These are phyloP conservation scores for Ormyrus thymus DNA, from an alignment of 2,888 invertebrate genomes.

Conservation along the genomic window DNA sequence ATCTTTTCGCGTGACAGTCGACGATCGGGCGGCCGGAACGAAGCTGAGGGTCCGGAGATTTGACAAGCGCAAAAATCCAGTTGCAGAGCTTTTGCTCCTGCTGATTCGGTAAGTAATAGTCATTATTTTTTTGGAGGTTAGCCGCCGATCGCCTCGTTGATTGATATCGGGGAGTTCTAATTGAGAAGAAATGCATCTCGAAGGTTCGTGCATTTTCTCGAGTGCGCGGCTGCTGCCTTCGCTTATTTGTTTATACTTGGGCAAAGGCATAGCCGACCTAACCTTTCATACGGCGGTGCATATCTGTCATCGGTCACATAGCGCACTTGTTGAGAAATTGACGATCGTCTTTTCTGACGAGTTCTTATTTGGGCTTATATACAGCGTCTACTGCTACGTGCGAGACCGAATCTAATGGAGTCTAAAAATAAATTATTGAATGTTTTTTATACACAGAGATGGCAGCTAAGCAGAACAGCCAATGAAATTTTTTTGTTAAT, in stretches of 20 bases:
- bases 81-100: background rate
- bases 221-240: no score
- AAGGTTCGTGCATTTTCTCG: no score
- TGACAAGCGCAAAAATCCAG: constrained; percentile 27
- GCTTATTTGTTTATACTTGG: constrained; percentile 32
- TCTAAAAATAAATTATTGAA: no score
- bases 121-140: constrained; percentile 36
- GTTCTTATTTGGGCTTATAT: background rate
- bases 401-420: no score
- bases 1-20: constrained; percentile 3
- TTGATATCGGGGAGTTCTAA: no score
- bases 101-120: constrained; percentile 29
- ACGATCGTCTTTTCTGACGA: background rate
- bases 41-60: constrained; percentile 12
- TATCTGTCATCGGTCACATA: constrained; percentile 18
- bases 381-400: no score
- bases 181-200: no score
- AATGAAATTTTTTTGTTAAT: no score
- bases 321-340: no score
- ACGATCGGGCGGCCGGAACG: background rate
- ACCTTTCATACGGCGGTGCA: constrained; percentile 20
- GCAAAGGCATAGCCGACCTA: constrained; percentile 4
- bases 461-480: no score
- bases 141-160: background rate
- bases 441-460: no score